phyloP scores from a whole-genome alignment of 2,113 vertebrate genomes.

The Brachionichthys hirsutus region DNA sequence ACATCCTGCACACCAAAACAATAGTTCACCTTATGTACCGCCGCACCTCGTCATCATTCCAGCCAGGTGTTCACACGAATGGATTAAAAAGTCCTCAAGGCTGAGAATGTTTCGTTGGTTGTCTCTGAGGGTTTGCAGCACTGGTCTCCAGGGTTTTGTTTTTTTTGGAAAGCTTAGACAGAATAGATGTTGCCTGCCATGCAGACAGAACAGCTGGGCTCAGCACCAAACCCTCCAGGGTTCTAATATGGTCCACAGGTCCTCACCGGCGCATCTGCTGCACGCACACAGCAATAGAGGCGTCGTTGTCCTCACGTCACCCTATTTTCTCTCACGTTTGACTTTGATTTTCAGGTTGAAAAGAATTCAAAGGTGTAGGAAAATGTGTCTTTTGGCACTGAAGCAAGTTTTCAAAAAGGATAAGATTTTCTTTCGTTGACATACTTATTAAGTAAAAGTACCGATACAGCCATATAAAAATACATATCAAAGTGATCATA shows the following conservation, averaged over 20 bases:
- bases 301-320: slow-evolving; percentile 41
- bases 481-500: neutral
- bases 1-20: slow-evolving; percentile 46
- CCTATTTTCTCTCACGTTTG: slow-evolving; percentile 8
- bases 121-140: slow-evolving; percentile 39
- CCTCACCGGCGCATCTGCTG: slow-evolving; percentile 60
- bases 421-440: too few relatives aligned
- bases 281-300: slow-evolving; percentile 40
- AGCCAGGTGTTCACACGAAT: slow-evolving; percentile 44
- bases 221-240: slow-evolving; percentile 52
- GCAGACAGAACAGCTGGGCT: slow-evolving; percentile 71
- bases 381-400: too few relatives aligned
- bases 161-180: slow-evolving; percentile 48
- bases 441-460: neutral
- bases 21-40: slow-evolving; percentile 58
- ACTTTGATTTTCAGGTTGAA: slow-evolving; percentile 44
- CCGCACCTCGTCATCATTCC: slow-evolving; percentile 42
- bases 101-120: slow-evolving; percentile 43
- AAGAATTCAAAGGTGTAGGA: neutral
- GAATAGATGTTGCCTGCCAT: slow-evolving; percentile 53
- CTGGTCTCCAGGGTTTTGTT: slow-evolving; percentile 46
- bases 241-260: slow-evolving; percentile 70
- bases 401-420: too few relatives aligned
- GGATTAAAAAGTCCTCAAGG: slow-evolving; percentile 46
- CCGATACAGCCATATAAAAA: neutral